phyloP scores from a whole-genome alignment of 2,797 vertebrate species.

The Fratercula arctica region DNA sequence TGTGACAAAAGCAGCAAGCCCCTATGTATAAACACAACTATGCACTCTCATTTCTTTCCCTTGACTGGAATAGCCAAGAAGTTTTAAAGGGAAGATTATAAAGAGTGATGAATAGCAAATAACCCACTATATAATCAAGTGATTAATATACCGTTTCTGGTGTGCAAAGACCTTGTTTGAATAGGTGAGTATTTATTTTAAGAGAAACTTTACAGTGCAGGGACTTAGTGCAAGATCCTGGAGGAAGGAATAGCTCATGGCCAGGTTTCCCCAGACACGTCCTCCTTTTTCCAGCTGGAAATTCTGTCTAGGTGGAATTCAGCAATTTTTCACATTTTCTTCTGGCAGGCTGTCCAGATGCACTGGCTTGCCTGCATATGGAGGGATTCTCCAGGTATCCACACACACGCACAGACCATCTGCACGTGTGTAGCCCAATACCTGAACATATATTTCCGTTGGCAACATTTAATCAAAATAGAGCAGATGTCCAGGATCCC shows the following conservation, averaged over 20 bases:
- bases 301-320: constrained; percentile 36
- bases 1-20: not conserved
- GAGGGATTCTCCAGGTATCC: not conserved
- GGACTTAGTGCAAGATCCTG: not conserved
- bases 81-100: not conserved
- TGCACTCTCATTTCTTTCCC: not conserved
- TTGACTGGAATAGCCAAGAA: not conserved
- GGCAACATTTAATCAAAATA: not conserved
- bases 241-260: not conserved
- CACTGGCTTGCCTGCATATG: not conserved
- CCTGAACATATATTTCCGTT: not conserved
- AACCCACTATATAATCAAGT: not conserved
- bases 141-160: not conserved
- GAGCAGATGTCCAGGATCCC: not conserved
- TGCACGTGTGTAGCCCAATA: not conserved
- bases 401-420: not conserved
- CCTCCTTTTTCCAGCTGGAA: constrained; percentile 41
- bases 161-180: not conserved
- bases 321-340: not conserved
- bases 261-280: constrained; percentile 21
- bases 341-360: not conserved
- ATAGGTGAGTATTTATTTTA: not conserved
- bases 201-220: not conserved
- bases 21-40: not conserved
- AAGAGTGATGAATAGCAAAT: not conserved